phyloP scores from a whole-genome alignment of 2,113 vertebrate genomes.

The Marmota flaviventris region DNA sequence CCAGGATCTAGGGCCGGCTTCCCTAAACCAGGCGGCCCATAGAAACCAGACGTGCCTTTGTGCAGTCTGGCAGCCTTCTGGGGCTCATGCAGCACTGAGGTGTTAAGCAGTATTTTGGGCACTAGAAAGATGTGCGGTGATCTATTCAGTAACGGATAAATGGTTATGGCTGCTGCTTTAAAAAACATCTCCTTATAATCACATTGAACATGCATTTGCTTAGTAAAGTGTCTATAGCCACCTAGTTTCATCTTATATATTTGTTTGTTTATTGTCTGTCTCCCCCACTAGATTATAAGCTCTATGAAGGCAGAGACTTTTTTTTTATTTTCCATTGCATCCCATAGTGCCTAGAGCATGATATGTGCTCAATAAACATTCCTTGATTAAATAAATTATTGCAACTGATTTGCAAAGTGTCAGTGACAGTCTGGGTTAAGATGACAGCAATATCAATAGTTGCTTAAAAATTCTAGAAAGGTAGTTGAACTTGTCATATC shows the following conservation, averaged over 20 bases:
- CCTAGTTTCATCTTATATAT: not conserved
- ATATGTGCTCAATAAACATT: not conserved
- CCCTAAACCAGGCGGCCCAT: not conserved
- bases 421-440: not conserved
- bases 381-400: not conserved
- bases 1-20: not conserved
- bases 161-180: constrained; percentile 12
- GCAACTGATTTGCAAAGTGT: not conserved
- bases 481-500: not conserved
- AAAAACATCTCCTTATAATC: not conserved
- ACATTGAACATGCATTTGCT: not conserved
- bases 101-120: not conserved
- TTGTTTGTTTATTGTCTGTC: not conserved
- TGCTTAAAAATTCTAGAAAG: not conserved
- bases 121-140: not conserved
- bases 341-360: not conserved
- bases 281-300: not conserved
- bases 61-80: not conserved
- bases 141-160: not conserved
- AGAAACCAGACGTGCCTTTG: not conserved
- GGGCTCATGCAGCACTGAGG: too few species aligned
- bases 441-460: not conserved
- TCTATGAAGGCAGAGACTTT: not conserved
- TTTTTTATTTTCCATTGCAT: not conserved
- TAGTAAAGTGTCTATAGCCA: not conserved